Evolutionary conservation across 1,140 invertebrate genomes (phyloP), one percentile per base, ranked within the genome.

Genomic region (Dolichoris vasculosae): DNA sequence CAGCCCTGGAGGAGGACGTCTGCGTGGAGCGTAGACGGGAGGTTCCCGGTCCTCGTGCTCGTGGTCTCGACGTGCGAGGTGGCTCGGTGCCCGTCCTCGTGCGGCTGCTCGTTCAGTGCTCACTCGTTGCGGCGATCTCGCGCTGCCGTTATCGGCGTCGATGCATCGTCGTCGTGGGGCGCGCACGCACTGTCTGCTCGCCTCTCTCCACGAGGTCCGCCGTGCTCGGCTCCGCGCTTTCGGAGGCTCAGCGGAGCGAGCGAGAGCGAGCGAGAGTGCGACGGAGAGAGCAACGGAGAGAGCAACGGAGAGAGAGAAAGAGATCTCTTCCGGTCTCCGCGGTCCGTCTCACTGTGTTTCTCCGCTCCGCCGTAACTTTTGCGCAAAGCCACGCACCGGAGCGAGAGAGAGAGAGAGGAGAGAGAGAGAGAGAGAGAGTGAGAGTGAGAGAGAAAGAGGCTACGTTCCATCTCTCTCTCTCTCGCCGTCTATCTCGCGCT

Each of bases 241-340:
- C 69, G 51, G 82, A 82, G 69, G 35, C 67, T 38, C 71, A 38
- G 35, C 8, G 51, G 75, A 76, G 75, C n/a, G 75, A 76, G 75
- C 26, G 73, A 76, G 40, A 76, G 40, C 23, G 35, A 43, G 43
- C 23, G 43, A 48, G 40, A 20, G 80, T 71, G 64, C 2, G 48
- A 86, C 13, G 26, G 78, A 84, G 75, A 32, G 75, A 78, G 55
- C 38, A 55, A 59, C 63, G 17, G 79, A 59, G 80, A 55, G 38
- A 55, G 64, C 55, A 51, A 38, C 17, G 64, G 82, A 78, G 59
- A 84, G 46, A 71, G 71, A 81, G 77, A 76, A 48, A 43, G 64
- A 67, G 75, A 83, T 91, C 90, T 90, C 91, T 92, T 92, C 91
- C 91, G 91, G 91, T 91, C 89, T 90, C 91, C 89, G 90, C 89